Conservation (phyloP, 2,113 vertebrate species). For the Hiodon tergisus region DNA sequence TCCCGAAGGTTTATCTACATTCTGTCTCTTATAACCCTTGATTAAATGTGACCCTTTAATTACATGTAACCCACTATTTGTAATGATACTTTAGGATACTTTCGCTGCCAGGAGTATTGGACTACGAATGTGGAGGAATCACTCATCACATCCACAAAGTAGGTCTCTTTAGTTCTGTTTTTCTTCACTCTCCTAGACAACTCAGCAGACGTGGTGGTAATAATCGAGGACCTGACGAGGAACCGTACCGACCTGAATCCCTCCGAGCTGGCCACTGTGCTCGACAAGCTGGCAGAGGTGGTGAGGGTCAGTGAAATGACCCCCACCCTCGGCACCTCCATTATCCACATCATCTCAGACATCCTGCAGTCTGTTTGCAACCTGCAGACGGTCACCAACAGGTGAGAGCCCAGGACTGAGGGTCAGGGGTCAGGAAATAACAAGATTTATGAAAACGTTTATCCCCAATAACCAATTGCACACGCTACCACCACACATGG, state of each 20-base stretch:
- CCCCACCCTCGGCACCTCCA: conserved; percentile 30
- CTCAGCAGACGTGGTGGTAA: conserved; percentile 48
- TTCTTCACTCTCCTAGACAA: conserved; percentile 48
- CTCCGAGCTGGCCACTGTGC: conserved; percentile 49
- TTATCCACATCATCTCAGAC: conserved; percentile 47
- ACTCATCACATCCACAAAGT: not conserved
- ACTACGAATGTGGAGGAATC: not conserved
- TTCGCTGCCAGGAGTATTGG: no score
- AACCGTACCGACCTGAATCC: conserved; percentile 32
- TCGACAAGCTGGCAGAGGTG: conserved; percentile 57
- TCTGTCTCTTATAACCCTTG: not conserved
- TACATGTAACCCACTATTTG: not conserved
- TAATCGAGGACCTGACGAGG: conserved; percentile 50
- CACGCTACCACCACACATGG: no score
- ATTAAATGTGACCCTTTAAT: not conserved
- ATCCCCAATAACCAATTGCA: no score
- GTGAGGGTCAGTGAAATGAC: conserved; percentile 38
- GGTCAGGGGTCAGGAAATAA: not conserved
- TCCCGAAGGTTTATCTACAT: not conserved
- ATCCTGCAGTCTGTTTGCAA: conserved; percentile 52
- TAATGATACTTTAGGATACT: not conserved
- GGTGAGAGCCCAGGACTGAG: conserved; percentile 39
- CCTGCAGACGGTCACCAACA: conserved; percentile 39
- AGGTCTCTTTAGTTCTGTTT: not conserved
- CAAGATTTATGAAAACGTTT: no score